Percentiles rank a stretch among this genome's conserved stretches.
Evolutionary conservation across 2,113 vertebrate genomes (phyloP).

Genomic region (Morone saxatilis): DNA sequence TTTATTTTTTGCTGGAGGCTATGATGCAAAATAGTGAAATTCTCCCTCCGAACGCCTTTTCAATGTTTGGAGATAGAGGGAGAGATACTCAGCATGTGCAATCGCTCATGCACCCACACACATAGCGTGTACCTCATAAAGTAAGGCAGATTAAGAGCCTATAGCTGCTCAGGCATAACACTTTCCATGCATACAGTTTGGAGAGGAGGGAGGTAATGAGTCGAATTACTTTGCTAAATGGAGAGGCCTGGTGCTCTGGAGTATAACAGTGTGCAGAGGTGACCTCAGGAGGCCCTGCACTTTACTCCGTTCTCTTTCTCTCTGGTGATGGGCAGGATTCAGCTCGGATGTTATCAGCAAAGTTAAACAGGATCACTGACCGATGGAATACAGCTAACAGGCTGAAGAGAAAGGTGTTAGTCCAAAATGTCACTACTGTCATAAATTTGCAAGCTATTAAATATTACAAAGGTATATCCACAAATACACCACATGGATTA

Average conservation of each 20-base stretch:
- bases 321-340: slow-evolving; percentile 33
- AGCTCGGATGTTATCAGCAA: slow-evolving; percentile 32
- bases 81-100: slow-evolving; percentile 22
- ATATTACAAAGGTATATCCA: background rate
- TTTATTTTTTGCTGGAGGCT: slow-evolving; percentile 40
- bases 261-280: slow-evolving; percentile 42
- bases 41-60: slow-evolving; percentile 36
- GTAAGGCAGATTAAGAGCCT: slow-evolving; percentile 44
- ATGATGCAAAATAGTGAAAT: slow-evolving; percentile 54
- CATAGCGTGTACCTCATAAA: slow-evolving; percentile 46
- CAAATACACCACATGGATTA: background rate
- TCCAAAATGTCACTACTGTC: slow-evolving; percentile 11
- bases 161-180: slow-evolving; percentile 59
- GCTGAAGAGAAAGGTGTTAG: background rate
- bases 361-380: slow-evolving; percentile 39
- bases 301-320: slow-evolving; percentile 20
- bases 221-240: slow-evolving; percentile 70
- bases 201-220: slow-evolving; percentile 66
- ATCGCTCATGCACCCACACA: slow-evolving; percentile 37
- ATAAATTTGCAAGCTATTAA: slow-evolving; percentile 29
- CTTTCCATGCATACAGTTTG: slow-evolving; percentile 57
- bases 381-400: background rate
- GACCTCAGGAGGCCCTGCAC: slow-evolving; percentile 47
- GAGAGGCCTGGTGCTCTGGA: slow-evolving; percentile 62
- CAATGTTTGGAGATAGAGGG: slow-evolving; percentile 44